Evolutionary conservation across 2,888 invertebrate genomes (phyloP), one percentile per base, ranked within the genome.

Genomic region (Ferdinandea cuprea): DNA sequence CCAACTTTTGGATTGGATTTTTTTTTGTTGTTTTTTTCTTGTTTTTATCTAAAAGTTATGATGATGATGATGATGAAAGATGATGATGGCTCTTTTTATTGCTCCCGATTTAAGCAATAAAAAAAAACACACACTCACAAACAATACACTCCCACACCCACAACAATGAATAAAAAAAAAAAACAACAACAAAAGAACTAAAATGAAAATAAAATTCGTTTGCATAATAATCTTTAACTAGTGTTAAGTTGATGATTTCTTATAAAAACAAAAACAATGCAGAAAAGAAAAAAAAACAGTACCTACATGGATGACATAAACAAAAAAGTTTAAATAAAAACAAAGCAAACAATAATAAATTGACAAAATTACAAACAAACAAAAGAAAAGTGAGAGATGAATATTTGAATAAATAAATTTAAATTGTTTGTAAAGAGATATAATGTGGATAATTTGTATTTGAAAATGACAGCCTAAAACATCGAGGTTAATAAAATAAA

Each of bases 181-280:
- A n/a, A n/a, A n/a, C n/a, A n/a, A n/a, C 21, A 9, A 25, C 48
- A 32, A 46, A 9, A 11, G 40, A 40, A 35, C 50, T n/a, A 37
- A 42, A 59, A 13, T 50, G 17, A 28, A 40, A 65, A 65, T 13
- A 52, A 68, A 72, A 63, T 35, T 65, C 73, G 76, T 80, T 80
- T 63, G 76, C 63, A 74, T 80, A 74, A 37, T 69, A 74, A 63
- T 74, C 68, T 74, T 79, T 74, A 63, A 61, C 56, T 80, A 80
- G 69, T 58, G 76, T 76, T 80, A 76, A 76, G n/a, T n/a, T n/a
- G n/a, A 61, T 69, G 63, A 59, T 68, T 50, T 74, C 61, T 25
- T 80, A 61, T 69, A 11, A 21, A 44, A 54, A n/a, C n/a, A 44
- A 54, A 46, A 61, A 54, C 8, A 35, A 5, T 8, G 11, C 35